Evolutionary conservation across 1,140 invertebrate genomes (phyloP).

Genomic region (Meteorus sp.): DNA sequence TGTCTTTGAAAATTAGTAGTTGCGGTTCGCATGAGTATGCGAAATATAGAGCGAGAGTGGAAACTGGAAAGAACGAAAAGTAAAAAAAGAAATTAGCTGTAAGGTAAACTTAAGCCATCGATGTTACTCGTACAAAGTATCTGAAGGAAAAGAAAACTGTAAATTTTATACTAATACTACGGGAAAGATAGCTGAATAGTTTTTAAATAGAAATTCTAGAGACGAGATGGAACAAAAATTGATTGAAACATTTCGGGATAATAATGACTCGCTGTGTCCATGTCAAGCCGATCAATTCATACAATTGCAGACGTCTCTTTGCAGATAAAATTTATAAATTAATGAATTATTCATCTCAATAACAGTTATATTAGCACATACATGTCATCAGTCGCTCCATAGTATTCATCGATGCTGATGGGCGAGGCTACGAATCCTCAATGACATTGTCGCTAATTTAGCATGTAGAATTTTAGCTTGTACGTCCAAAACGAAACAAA

Average conservation of each 20-base stretch:
- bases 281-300: too few species aligned
- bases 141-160: constrained; percentile 37
- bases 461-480: constrained; percentile 32
- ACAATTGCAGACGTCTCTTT: too few species aligned
- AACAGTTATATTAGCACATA: too few species aligned
- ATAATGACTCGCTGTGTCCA: background rate
- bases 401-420: background rate
- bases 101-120: constrained; percentile 49
- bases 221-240: background rate
- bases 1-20: constrained; percentile 32
- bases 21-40: background rate
- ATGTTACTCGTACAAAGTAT: constrained; percentile 54
- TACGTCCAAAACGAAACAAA: constrained; percentile 39
- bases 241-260: background rate
- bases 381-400: background rate
- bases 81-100: constrained; percentile 20
- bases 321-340: too few species aligned
- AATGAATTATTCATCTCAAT: too few species aligned
- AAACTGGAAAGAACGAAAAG: constrained; percentile 4
- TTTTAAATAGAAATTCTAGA: constrained; percentile 25
- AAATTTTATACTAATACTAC: constrained; percentile 50
- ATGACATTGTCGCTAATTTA: background rate
- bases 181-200: constrained; percentile 37
- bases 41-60: background rate
- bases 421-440: background rate